Evolutionary conservation across 2,888 invertebrate genomes (phyloP).

Genomic region (Lycocerus yunnanus): DNA sequence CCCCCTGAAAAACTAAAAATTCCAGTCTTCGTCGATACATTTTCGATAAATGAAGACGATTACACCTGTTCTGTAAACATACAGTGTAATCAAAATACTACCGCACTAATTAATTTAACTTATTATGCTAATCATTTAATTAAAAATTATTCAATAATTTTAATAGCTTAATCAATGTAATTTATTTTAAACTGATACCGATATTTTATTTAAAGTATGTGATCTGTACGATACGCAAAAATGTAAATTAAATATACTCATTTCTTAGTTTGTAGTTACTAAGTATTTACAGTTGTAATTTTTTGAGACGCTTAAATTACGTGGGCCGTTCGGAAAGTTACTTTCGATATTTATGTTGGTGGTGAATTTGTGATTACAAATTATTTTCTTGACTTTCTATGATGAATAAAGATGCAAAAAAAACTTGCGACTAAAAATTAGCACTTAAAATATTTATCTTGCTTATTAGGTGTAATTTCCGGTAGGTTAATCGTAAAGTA

Average conservation of each 20-base stretch:
- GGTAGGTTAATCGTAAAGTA: neutral
- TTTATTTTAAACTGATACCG: neutral
- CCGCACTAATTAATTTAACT: neutral
- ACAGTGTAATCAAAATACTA: neutral
- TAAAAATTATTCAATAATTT: neutral
- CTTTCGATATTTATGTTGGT: neutral
- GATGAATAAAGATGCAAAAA: neutral
- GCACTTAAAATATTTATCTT: neutral
- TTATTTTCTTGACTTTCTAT: neutral
- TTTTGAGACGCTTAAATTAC: neutral
- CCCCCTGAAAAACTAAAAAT: no score
- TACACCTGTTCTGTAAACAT: no score
- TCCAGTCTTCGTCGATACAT: no score
- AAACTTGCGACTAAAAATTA: neutral
- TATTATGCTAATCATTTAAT: neutral
- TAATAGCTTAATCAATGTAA: neutral
- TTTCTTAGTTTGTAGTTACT: neutral
- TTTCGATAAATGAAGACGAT: no score
- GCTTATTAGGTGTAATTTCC: neutral
- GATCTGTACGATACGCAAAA: neutral
- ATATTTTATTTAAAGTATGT: neutral
- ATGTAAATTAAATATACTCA: neutral
- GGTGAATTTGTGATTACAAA: neutral
- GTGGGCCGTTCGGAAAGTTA: neutral
- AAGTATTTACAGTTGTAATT: neutral